Conservation (phyloP, 2,113 vertebrate species). For the Cyanoderma ruficeps region DNA sequence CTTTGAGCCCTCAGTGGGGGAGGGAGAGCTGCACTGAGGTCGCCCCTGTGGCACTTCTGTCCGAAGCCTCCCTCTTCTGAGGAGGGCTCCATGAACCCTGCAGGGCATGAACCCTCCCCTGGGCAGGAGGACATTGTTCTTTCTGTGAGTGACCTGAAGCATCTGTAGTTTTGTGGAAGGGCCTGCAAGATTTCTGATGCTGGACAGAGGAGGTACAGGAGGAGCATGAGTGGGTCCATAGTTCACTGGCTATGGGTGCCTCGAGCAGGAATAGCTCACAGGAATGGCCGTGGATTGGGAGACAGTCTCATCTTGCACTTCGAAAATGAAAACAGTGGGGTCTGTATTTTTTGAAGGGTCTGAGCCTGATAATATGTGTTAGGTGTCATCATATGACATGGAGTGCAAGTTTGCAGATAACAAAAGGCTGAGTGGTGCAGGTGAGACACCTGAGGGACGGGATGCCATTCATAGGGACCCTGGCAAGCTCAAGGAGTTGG, state of each 20-base stretch:
- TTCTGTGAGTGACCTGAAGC: background rate
- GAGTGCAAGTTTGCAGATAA: background rate
- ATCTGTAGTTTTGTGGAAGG: background rate
- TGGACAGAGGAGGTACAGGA: background rate
- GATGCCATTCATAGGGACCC: background rate
- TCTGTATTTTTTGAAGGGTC: background rate
- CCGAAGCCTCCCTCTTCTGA: background rate
- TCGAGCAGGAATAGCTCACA: background rate
- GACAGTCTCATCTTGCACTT: background rate
- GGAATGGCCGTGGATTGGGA: background rate
- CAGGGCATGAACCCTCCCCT: background rate
- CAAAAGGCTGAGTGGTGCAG: background rate
- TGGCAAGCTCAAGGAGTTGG: background rate
- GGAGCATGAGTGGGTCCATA: accelerated
- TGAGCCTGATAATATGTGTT: background rate
- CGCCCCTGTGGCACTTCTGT: background rate
- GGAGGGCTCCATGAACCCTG: background rate
- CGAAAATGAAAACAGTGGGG: background rate
- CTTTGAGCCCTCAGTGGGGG: background rate
- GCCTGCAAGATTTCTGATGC: background rate
- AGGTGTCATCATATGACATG: background rate
- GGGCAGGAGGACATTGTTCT: accelerated
- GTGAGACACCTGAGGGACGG: background rate
- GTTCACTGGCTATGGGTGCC: background rate
- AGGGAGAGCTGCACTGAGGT: accelerated